phyloP scores from a whole-genome alignment of 2,888 invertebrate species.

The Drosophila formosana region DNA sequence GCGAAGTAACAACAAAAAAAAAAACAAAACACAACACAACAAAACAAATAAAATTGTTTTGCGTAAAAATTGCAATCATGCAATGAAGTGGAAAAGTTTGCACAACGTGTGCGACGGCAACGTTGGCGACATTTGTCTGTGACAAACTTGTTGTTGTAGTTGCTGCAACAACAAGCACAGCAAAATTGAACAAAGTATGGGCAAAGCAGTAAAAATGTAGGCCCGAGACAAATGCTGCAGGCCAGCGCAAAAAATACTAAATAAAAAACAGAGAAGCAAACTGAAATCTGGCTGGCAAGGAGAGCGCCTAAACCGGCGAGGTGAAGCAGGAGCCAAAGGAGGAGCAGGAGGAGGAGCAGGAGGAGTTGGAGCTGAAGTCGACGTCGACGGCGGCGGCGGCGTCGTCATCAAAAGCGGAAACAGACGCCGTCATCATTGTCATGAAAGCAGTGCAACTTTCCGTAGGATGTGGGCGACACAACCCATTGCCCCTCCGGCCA shows the following conservation, averaged over 20 bases:
- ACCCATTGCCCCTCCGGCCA: constrained; percentile 56
- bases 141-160: constrained; percentile 51
- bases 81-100: constrained; percentile 79
- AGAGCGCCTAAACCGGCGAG: constrained; percentile 65
- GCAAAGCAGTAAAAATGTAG: constrained; percentile 55
- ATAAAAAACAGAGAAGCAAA: constrained; percentile 4
- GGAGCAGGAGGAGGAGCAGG: background rate
- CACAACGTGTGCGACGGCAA: constrained; percentile 63
- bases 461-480: constrained; percentile 29
- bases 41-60: constrained; percentile 77
- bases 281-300: constrained; percentile 27
- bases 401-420: constrained; percentile 69
- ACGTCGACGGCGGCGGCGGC: constrained; percentile 12
- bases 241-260: constrained; percentile 17
- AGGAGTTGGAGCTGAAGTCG: background rate
- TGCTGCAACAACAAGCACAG: constrained; percentile 53
- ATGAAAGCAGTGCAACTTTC: constrained; percentile 68
- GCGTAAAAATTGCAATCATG: constrained; percentile 78
- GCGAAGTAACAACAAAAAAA: background rate
- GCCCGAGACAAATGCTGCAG: constrained; percentile 64
- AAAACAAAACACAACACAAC: constrained; percentile 45
- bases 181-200: constrained; percentile 48
- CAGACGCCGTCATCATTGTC: constrained; percentile 75
- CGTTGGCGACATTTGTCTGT: constrained; percentile 60
- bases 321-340: background rate